A percentile compares a stretch with the other conserved stretches of the same genome.
Conservation (phyloP, 2,888 invertebrate genomes). For the Lamproptera curius region DNA sequence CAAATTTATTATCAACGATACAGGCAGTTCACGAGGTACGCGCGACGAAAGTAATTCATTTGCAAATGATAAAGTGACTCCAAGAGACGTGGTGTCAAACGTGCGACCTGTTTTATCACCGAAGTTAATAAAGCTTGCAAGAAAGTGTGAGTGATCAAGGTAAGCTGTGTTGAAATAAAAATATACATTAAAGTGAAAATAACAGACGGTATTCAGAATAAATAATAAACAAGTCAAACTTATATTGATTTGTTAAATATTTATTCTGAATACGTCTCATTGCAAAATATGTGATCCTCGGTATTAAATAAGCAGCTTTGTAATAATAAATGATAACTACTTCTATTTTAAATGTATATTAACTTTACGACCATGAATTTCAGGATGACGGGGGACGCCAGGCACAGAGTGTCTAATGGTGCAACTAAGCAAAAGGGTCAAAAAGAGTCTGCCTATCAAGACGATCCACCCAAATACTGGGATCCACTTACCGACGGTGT, state of each 20-base stretch:
- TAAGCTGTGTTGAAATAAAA: no score
- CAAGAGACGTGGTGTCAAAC: slow-evolving; percentile 37
- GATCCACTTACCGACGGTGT: slow-evolving; percentile 77
- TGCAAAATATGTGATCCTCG: no score
- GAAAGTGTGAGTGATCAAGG: neutral
- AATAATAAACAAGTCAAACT: no score
- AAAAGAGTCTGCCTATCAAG: slow-evolving; percentile 16
- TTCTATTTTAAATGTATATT: no score
- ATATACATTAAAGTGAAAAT: no score
- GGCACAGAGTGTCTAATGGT: slow-evolving; percentile 24
- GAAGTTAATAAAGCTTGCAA: neutral
- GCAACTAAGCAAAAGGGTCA: slow-evolving; percentile 21
- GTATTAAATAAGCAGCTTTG: no score
- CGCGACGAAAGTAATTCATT: slow-evolving; percentile 33
- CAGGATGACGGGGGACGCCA: slow-evolving; percentile 39
- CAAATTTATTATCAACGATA: slow-evolving; percentile 10
- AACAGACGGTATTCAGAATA: no score
- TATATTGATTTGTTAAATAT: no score
- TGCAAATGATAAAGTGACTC: slow-evolving; percentile 35
- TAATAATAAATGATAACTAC: no score
- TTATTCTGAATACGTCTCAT: no score
- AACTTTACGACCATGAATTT: no score
- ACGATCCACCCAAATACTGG: slow-evolving; percentile 45
- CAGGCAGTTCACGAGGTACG: slow-evolving; percentile 13
- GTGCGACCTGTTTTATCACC: neutral